A percentile compares a stretch with the other conserved stretches of the same genome.
Evolutionary conservation across 2,113 vertebrate species (phyloP).

Genomic region (Erythrocercus mccallii): DNA sequence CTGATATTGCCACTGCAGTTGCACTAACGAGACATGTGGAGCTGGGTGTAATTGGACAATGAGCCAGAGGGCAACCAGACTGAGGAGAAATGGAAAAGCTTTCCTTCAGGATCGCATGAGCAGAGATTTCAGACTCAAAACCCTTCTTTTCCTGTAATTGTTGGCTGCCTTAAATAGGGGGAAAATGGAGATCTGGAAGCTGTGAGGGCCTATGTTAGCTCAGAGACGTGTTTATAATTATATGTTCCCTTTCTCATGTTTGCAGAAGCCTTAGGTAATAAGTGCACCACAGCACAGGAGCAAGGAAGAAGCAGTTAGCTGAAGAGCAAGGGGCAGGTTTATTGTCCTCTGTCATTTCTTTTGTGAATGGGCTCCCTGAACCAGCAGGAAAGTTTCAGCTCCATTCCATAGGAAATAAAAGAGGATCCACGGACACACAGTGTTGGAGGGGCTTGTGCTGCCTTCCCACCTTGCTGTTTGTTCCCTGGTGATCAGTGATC

Average conservation of each 20-base stretch:
- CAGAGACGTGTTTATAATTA: neutral
- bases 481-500: neutral
- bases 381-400: neutral
- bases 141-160: neutral
- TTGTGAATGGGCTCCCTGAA: neutral
- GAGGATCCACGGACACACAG: neutral
- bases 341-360: neutral
- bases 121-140: neutral
- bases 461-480: rapidly evolving
- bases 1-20: neutral
- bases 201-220: neutral
- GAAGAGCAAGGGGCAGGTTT: slow-evolving; percentile 19
- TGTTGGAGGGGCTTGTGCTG: neutral
- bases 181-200: neutral
- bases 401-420: neutral
- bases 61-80: neutral
- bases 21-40: rapidly evolving
- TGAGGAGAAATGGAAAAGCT: neutral
- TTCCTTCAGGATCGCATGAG: neutral
- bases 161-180: neutral
- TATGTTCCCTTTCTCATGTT: neutral
- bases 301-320: neutral
- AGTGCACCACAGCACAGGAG: neutral
- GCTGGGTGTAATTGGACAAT: neutral
- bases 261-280: neutral